Base-by-base conservation (phyloP, 2,888 invertebrate genomes). In the Drosophila trichaetosa region DNA sequence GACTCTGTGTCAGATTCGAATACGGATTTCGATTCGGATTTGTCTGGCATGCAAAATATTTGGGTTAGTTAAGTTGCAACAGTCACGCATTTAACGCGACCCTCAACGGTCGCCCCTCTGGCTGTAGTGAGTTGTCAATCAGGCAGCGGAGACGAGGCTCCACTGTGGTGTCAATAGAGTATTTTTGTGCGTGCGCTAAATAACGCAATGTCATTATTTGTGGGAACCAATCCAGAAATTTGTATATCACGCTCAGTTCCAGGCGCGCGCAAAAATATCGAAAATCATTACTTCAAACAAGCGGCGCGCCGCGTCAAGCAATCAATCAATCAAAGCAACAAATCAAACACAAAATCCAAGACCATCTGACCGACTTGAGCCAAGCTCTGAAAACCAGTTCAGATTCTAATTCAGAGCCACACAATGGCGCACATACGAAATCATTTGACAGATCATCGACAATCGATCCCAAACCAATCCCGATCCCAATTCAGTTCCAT, bases 131-230 rank as follows among this genome's bases (percentile, higher is more conserved):
- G 84, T 89, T 85, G 88, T 89, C 85, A 87, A 89, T 89, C 85
- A 87, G 24, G 16, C 46, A 4, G 24, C 24, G 46, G 8, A 46
- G 48, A 60, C 31, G 59, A 70, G 67, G 69, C 64, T 54, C 33
- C 51, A 16, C 40, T 64, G 63, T 58, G 69, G 52, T 71, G 73
- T 79, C 71, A 75, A 73, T 64, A 51, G 16, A 24, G 46, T 40
- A 18, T 3, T 24, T 46, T 48, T 68, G 69, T 69, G 69, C 67
- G 66, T 61, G 70, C 38, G 51, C 46, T 64, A 77, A 75, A 76
- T 87, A 76, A 72, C 78, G 85, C 85, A 72, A 76, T 84, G 85
- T 86, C 89, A 86, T 86, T 84, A 89, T 89, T 89, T 89, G 89
- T 86, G 85, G 90, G 87, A 86, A 86, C 85, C 87, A 82, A 87